Percentiles rank a stretch among this genome's conserved stretches.
phyloP scores from a whole-genome alignment of 2,888 invertebrate species.

The Pyrochroa serraticornis region DNA sequence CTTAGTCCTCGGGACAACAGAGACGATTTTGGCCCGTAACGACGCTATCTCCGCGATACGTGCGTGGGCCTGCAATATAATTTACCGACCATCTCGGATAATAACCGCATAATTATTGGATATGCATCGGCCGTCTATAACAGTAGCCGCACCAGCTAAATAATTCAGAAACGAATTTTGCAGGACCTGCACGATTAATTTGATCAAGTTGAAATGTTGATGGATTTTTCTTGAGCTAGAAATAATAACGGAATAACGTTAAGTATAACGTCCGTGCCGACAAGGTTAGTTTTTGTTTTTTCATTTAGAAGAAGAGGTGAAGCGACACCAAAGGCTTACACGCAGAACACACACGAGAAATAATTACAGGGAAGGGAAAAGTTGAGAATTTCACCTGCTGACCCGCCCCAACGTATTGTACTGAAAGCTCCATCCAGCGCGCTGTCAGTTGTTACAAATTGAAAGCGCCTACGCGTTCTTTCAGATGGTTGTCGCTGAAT shows the following conservation, averaged over 20 bases:
- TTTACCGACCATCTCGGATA: conserved; percentile 55
- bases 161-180: no score
- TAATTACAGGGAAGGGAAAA: conserved; percentile 25
- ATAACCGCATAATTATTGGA: conserved; percentile 56
- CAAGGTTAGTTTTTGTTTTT: no score
- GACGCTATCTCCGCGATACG: conserved; percentile 42
- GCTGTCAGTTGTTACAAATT: no score
- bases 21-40: conserved; percentile 40
- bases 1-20: conserved; percentile 37
- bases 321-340: conserved; percentile 10
- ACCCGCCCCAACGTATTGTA: conserved; percentile 10
- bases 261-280: no score
- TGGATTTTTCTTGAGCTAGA: no score
- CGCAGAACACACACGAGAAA: conserved; percentile 35
- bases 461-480: no score
- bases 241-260: no score
- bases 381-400: conserved; percentile 18
- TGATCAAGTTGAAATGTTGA: no score
- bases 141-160: conserved; percentile 14
- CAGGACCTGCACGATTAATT: no score
- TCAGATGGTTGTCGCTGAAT: no score
- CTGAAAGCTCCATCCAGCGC: no score
- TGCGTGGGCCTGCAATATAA: conserved; percentile 57
- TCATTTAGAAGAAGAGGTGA: not conserved
- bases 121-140: conserved; percentile 25